Conservation (phyloP, 2,113 vertebrate genomes). For the Orientallactaga bullata region DNA sequence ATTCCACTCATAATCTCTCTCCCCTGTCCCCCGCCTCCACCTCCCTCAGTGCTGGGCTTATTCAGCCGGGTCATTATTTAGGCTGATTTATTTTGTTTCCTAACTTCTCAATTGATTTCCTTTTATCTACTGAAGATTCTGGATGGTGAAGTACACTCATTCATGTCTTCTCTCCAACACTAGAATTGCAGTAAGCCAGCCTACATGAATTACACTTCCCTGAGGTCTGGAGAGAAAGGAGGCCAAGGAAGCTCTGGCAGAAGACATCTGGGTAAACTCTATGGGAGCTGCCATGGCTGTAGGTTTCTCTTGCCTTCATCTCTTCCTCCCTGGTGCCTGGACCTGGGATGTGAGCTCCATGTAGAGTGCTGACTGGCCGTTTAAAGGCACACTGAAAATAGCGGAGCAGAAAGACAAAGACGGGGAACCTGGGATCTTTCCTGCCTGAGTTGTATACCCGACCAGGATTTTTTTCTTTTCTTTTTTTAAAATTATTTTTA, state of each 20-base stretch:
- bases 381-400: not conserved
- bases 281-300: not conserved
- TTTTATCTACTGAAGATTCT: not conserved
- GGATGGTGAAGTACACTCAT: not conserved
- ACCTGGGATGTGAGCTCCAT: not conserved
- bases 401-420: not conserved
- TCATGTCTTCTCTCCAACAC: not conserved
- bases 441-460: not conserved
- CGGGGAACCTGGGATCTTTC: not conserved
- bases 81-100: not conserved
- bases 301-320: not conserved
- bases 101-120: not conserved
- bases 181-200: not conserved
- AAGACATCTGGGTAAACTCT: not conserved
- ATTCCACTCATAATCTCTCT: not conserved
- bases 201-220: not conserved
- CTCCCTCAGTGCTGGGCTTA: too few relatives aligned
- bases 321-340: not conserved
- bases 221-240: not conserved
- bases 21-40: fast-evolving
- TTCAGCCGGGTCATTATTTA: too few relatives aligned
- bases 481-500: too few relatives aligned
- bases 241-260: not conserved
- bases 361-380: not conserved
- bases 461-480: not conserved